phyloP scores from a whole-genome alignment of 2,888 invertebrate genomes.

The Drosophila meridionalis region DNA sequence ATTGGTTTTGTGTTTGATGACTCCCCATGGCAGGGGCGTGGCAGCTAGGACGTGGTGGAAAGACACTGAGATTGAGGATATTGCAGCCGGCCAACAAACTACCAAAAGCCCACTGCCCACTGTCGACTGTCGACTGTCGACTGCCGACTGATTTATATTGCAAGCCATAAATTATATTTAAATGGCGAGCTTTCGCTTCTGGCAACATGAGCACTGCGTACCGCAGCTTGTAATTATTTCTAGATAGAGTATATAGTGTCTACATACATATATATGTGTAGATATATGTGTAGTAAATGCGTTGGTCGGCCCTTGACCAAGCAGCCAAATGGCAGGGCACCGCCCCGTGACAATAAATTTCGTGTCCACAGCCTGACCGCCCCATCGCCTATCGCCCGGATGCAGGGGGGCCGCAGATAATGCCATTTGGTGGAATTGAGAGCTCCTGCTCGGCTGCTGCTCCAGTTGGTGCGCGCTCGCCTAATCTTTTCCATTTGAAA shows the following conservation, averaged over 20 bases:
- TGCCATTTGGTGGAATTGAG: slow-evolving; percentile 3
- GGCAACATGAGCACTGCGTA: slow-evolving; percentile 26
- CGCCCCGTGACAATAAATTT: slow-evolving; percentile 69
- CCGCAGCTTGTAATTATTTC: slow-evolving; percentile 62
- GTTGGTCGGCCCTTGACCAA: slow-evolving; percentile 27
- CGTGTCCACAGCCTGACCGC: slow-evolving; percentile 39
- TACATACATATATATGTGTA: slow-evolving; percentile 7
- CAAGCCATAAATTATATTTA: slow-evolving; percentile 72
- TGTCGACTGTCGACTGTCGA: background rate
- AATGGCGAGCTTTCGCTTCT: slow-evolving; percentile 55
- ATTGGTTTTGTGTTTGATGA: slow-evolving; percentile 70
- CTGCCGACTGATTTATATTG: slow-evolving; percentile 65
- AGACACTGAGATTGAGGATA: slow-evolving; percentile 56
- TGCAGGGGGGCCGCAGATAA: slow-evolving; percentile 17
- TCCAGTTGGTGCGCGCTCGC: background rate
- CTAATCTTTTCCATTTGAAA: background rate
- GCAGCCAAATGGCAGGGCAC: slow-evolving; percentile 40
- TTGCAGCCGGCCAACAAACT: slow-evolving; percentile 33
- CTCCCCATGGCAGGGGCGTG: slow-evolving; percentile 63
- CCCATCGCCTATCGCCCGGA: slow-evolving; percentile 39
- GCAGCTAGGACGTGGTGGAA: slow-evolving; percentile 17
- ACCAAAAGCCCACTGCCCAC: background rate
- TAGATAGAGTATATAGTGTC: slow-evolving; percentile 26
- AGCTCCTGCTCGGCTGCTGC: background rate
- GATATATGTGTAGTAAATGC: slow-evolving; percentile 4